Percentiles rank a stretch among this genome's conserved stretches.
phyloP scores from a whole-genome alignment of 35 echinoderm and acorn worm species.

The Nesometra sesokonis region DNA sequence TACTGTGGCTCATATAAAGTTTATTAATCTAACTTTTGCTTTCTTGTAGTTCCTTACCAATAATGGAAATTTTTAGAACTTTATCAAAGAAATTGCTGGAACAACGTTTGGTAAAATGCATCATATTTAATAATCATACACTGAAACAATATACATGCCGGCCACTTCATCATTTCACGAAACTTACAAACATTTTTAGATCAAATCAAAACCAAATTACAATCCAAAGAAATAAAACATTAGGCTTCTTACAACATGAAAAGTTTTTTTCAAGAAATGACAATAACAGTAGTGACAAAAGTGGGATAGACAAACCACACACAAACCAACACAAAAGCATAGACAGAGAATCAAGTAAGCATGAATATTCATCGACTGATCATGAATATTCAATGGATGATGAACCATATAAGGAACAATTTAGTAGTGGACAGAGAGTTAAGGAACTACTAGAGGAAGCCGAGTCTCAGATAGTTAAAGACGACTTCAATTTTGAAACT shows the following conservation, averaged over 20 bases:
- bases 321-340: not conserved
- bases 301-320: too few relatives aligned
- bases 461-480: constrained; percentile 33
- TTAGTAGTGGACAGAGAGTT: not conserved
- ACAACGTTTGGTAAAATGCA: not conserved
- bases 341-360: not conserved
- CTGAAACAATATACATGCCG: not conserved
- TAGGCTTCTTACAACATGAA: not conserved
- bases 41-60: too few relatives aligned
- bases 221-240: not conserved
- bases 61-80: not conserved
- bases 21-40: too few relatives aligned
- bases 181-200: not conserved
- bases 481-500: not conserved
- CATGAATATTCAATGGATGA: not conserved
- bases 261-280: not conserved
- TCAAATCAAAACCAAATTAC: not conserved
- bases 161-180: not conserved
- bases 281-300: not conserved
- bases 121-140: not conserved
- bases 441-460: constrained; percentile 55
- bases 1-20: too few relatives aligned
- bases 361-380: not conserved
- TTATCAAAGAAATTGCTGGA: not conserved
- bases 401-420: not conserved